Base-by-base conservation (phyloP, 2,888 invertebrate genomes). In the Antheraea assamensis region DNA sequence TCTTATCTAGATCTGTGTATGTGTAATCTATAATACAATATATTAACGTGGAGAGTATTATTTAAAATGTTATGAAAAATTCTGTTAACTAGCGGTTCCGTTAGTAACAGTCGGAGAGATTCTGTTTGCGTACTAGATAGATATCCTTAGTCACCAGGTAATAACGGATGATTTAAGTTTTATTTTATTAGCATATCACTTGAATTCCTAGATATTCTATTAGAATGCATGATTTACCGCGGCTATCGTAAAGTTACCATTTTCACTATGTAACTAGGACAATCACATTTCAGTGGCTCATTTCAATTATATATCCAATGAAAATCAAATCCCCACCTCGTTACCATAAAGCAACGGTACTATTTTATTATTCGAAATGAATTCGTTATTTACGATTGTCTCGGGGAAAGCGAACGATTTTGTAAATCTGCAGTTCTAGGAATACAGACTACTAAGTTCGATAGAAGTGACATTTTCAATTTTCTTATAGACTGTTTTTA, bases 321-420 rank as follows among this genome's bases (percentile, higher is more conserved):
- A 68, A 68, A 68, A 35, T 68, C 35, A 21, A 68, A 68, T 68
- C 31, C 68, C n/a, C 35, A 35, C 68, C 42, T 70, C 35, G 21
- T 58, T 35, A 70, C 58, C 42, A 27, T 73, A 73, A 73, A 70
- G 66, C 71, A 71, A 66, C 64, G 27, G 73, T 74, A 31, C 84
- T 79, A 85, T 87, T 87, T 85, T 87, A 88, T 88, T 88, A 87
- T 88, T 85, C 85, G 81, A 87, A 90, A 89, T 88, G 87, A 88
- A 89, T 89, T 85, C 84, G 84, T 88, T 87, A 89, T 90, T 90
- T 90, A 90, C 88, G 89, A 87, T 85, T 85, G 83, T 84, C 84
- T 77, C 77, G 81, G 89, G 87, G 90, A 91, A 91, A 90, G 90
- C 87, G 82, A 81, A 81, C 82, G 47, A 73, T 70, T 70, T 73